Evolutionary conservation across 2,113 vertebrate genomes (phyloP), one percentile per base, ranked within the genome.

Genomic region (Hoplias malabaricus): DNA sequence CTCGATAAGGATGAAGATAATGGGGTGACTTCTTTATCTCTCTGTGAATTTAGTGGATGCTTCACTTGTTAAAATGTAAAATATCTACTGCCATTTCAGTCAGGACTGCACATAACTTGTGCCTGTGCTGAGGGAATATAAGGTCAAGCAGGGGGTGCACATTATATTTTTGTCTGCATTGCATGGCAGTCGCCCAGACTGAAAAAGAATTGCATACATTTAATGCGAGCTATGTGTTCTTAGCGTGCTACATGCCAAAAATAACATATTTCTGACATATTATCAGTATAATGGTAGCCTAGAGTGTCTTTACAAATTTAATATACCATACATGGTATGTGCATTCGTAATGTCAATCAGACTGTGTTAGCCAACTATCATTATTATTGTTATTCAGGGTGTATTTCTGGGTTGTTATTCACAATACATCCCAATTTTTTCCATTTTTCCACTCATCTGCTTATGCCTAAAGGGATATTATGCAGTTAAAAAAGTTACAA

Each of bases 151-250:
- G 40, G 27, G n/a, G 72, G 57, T 48, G 57, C 59, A 66, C 61
- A 50, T 38, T 75, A 34, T 75, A 61, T 75, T 75, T 75, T 66
- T 40, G 73, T 75, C 73, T 75, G 34, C 46, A 38, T 66, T 29
- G 61, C 63, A 50, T 66, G 61, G 69, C 56, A 78, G 36, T 7
- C 33, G 13, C 57, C 68, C 33, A 74, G 71, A 10, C 19, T 42
- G 14, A 72, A 81, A 36, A 50, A 80, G 66, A 43, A 71, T 48
- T 68, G 67, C 36, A 42, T 14, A 27, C 29, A 34, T 19, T 71
- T 76, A 16, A 48, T 65, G 27, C 40, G 43, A 21, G 63, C 46
- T 29, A 40, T 54, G 46, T 40, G 61, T 54, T 54, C 54, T 43
- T 54, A 66, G 61, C 48, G 48, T 29, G 29, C 67, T 5, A 36